phyloP scores from a whole-genome alignment of 2,797 vertebrate genomes.

The Acanthurus lineatus region DNA sequence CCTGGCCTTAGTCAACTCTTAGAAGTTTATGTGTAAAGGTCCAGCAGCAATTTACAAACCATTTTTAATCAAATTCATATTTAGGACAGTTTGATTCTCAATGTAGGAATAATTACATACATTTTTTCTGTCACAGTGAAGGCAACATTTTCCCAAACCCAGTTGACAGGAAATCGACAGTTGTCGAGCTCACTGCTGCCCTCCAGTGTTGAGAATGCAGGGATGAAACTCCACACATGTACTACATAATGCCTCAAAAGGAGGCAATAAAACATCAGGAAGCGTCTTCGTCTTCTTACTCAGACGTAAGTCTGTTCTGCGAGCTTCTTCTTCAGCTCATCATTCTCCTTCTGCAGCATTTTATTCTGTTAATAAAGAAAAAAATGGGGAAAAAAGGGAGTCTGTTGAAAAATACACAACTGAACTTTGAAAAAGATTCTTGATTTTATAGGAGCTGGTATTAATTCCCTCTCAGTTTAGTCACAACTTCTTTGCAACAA shows the following conservation, averaged over 20 bases:
- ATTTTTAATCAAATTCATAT: no score
- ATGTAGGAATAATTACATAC: no score
- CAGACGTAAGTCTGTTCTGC: conserved; percentile 3
- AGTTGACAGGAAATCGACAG: not conserved
- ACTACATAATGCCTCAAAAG: no score
- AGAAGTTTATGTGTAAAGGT: no score
- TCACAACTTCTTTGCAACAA: no score
- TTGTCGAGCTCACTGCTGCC: conserved; percentile 15
- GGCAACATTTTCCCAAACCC: not conserved
- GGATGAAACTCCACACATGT: no score
- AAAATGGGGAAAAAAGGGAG: not conserved
- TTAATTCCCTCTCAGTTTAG: no score
- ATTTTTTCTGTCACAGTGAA: not conserved
- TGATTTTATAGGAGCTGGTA: no score
- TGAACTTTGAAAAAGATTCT: no score
- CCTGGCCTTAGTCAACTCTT: not conserved
- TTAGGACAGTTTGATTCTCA: not conserved
- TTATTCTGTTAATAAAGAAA: conserved; percentile 77
- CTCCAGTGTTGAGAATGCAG: conserved; percentile 1
- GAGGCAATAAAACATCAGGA: no score
- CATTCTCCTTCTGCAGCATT: conserved; percentile 82
- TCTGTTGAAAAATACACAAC: no score
- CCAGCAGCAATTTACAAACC: not conserved
- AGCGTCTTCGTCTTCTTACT: not conserved
- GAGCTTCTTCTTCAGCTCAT: conserved; percentile 77